phyloP scores from a whole-genome alignment of 1,140 invertebrate species.

The Drosophila cardini region DNA sequence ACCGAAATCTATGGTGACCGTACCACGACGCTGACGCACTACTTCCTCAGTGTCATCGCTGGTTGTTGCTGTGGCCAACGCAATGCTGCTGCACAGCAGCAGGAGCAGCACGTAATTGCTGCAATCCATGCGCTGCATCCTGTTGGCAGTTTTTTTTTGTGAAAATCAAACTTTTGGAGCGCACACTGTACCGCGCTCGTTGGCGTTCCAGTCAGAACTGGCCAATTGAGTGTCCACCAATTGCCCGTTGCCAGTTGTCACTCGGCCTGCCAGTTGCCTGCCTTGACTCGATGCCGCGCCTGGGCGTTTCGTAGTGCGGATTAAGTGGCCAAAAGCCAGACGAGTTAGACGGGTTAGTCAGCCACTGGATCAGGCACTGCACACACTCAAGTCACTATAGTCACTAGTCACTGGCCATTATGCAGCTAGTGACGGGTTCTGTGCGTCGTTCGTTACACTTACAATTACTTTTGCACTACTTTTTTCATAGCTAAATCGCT shows the following conservation, averaged over 20 bases:
- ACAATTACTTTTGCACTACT: constrained; percentile 82
- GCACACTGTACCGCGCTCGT: constrained; percentile 45
- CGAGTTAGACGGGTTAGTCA: constrained; percentile 71
- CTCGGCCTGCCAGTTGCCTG: constrained; percentile 29
- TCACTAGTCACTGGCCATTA: not conserved
- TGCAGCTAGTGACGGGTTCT: constrained; percentile 47
- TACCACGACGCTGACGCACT: constrained; percentile 34
- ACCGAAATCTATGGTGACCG: constrained; percentile 68
- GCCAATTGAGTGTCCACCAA: constrained; percentile 9
- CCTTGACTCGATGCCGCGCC: constrained; percentile 50
- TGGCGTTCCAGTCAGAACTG: constrained; percentile 73
- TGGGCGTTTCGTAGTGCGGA: constrained; percentile 48
- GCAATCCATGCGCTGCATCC: constrained; percentile 46
- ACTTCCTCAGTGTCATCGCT: not conserved
- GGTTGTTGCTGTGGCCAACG: not conserved
- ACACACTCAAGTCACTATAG: not conserved
- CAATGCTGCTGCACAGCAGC: not conserved
- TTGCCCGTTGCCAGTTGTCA: not conserved
- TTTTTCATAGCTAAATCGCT: constrained; percentile 56
- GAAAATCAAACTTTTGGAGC: not conserved
- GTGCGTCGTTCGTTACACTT: constrained; percentile 49
- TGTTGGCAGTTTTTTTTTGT: not conserved
- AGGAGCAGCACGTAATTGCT: constrained; percentile 6
- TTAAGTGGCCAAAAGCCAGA: constrained; percentile 67
- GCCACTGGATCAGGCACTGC: constrained; percentile 8